Conservation (phyloP, 2,888 invertebrate genomes). For the Dinocampus coccinellae region DNA sequence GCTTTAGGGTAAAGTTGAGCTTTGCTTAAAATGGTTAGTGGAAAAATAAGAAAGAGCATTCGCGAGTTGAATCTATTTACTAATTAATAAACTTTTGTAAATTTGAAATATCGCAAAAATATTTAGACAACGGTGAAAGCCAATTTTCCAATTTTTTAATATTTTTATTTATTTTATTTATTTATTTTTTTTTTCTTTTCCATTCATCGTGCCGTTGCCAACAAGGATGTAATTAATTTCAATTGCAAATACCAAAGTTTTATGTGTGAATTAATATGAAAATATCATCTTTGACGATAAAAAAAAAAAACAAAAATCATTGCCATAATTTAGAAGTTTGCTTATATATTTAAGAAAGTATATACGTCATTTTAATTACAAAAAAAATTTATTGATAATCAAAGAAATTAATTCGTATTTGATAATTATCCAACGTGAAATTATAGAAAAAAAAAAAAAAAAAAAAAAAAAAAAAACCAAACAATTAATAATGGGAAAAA, state of each 20-base stretch:
- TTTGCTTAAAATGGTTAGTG: constrained; percentile 1
- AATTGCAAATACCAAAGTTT: neutral
- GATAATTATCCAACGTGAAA: constrained; percentile 9
- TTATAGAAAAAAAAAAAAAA: neutral
- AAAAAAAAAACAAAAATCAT: constrained; percentile 5
- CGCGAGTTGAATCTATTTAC: constrained; percentile 6
- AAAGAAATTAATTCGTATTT: neutral
- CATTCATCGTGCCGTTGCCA: neutral
- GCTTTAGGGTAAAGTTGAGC: neutral
- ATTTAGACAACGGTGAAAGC: constrained; percentile 19
- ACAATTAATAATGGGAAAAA: constrained; percentile 30
- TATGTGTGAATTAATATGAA: neutral
- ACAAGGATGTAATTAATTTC: neutral
- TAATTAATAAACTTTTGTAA: constrained; percentile 18
- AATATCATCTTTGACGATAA: neutral
- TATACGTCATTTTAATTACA: neutral
- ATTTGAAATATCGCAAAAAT: constrained; percentile 35
- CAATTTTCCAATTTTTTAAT: too few relatives aligned
- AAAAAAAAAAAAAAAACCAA: constrained; percentile 14
- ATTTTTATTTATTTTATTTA: too few relatives aligned
- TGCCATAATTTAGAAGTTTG: constrained; percentile 26
- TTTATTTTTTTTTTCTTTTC: constrained; percentile 23
- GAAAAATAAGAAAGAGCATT: neutral
- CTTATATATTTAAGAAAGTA: neutral
- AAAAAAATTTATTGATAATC: neutral